Conservation (phyloP, 2,113 vertebrate species). For the Tychaedon coryphoeus region DNA sequence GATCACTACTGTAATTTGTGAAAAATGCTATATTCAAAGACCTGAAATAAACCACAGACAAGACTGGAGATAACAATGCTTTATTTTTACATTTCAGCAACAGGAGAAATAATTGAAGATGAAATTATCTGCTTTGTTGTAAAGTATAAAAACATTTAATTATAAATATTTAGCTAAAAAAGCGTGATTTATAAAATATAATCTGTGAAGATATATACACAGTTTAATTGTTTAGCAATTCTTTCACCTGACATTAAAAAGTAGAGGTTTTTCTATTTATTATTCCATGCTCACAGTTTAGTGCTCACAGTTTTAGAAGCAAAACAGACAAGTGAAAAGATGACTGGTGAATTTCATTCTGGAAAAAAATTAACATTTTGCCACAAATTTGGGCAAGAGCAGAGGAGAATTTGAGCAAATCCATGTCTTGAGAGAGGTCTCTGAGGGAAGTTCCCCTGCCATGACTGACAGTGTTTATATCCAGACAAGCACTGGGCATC, state of each 20-base stretch:
- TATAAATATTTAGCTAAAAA: slow-evolving; percentile 74
- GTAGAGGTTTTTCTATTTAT: slow-evolving; percentile 43
- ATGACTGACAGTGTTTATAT: background rate
- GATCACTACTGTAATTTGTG: background rate
- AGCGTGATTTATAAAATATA: slow-evolving; percentile 69
- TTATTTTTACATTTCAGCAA: slow-evolving; percentile 65
- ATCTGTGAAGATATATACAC: slow-evolving; percentile 61
- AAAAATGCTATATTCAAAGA: background rate
- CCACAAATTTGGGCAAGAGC: background rate
- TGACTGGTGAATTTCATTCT: background rate
- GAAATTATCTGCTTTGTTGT: slow-evolving; percentile 61
- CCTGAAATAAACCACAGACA: background rate
- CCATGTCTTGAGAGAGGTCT: background rate
- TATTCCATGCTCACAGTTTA: slow-evolving; percentile 56
- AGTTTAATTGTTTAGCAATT: slow-evolving; percentile 55
- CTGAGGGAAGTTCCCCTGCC: background rate
- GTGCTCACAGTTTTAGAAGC: slow-evolving; percentile 49
- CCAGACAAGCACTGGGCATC: background rate
- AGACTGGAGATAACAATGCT: slow-evolving; percentile 28
- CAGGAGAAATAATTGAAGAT: slow-evolving; percentile 56
- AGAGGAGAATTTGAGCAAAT: slow-evolving; percentile 1
- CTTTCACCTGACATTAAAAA: slow-evolving; percentile 43
- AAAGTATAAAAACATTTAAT: slow-evolving; percentile 72
- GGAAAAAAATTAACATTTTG: background rate
- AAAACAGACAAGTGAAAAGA: background rate